Base-by-base conservation (phyloP, 2,113 vertebrate species). In the Ursus arctos region DNA sequence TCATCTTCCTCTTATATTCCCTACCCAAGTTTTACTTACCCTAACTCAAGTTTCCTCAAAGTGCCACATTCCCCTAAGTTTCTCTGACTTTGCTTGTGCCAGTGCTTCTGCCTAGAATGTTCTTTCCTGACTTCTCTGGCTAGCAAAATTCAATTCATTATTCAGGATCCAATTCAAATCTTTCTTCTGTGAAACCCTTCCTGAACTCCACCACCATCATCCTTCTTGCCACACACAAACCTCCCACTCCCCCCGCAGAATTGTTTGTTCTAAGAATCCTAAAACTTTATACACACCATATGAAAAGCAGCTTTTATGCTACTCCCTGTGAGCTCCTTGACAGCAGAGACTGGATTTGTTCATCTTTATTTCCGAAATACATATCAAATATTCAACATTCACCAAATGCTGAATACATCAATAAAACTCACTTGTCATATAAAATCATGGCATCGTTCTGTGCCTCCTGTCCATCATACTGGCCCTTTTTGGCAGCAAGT, bases 381-480 rank as follows among this genome's bases (percentile, higher is more conserved):
- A 31, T 49, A 84, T 51, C 5, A 71, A 97, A 94, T 61, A 7
- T 49, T 81, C 43, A 65, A 18, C 43, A 90, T 16, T 36, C 31
- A 51, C 51, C 49, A 9, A 93, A 84, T 43, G 43, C 21, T 47
- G 14, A 86, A 98, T 87, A 11, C 7, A 94, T 40, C 6, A 91
- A 96, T 55, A 61, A 94, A 53, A 98, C 99, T 98, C 98, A 99
- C 99, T 99, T 99, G 98, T 99, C 99, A 74, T 99, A 99, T 91
- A 99, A 99, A 98, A 99, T 99, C 99, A 99, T 99, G 98, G 99
- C 99, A 55, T 99, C 99, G 0, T 99, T 99, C 97, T 99, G 99
- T 36, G 99, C 99, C 98, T 99, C 99, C 98, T 99, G 99, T 76
- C 99, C 99, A 26, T 99, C 99, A 59, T 99, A 99, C 98, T 99